phyloP scores from a whole-genome alignment of 2,113 vertebrate genomes.

The Litocranius walleri region DNA sequence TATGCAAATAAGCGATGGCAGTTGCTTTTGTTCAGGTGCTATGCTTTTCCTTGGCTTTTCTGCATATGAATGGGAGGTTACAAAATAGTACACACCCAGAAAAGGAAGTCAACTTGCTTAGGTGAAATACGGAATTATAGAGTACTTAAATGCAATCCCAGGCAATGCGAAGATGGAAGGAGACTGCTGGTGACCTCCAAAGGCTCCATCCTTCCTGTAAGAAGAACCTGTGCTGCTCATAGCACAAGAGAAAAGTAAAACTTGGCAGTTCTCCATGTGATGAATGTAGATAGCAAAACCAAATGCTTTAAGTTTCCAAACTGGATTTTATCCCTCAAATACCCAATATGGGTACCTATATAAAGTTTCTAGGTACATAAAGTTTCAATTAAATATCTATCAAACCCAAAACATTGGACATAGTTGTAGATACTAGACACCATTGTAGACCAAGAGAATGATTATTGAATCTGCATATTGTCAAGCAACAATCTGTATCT shows the following conservation, averaged over 20 bases:
- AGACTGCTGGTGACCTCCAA: not conserved
- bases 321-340: not conserved
- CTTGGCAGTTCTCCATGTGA: not conserved
- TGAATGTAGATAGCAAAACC: not conserved
- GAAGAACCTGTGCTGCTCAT: not conserved
- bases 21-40: not conserved
- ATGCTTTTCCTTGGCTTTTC: not conserved
- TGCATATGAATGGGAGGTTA: not conserved
- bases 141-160: not conserved
- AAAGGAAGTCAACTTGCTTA: not conserved
- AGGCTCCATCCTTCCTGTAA: not conserved
- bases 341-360: not conserved
- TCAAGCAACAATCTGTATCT: not conserved
- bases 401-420: not conserved
- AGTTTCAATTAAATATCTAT: not conserved
- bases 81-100: not conserved
- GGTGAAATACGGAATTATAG: not conserved
- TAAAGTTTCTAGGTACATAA: not conserved
- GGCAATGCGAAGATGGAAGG: not conserved
- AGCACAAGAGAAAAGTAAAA: not conserved
- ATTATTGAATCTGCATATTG: not conserved
- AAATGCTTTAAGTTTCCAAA: not conserved
- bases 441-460: not conserved
- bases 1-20: not conserved
- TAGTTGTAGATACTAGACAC: not conserved